Conservation (phyloP, 2,888 invertebrate genomes). For the Aleiodes testaceus region DNA sequence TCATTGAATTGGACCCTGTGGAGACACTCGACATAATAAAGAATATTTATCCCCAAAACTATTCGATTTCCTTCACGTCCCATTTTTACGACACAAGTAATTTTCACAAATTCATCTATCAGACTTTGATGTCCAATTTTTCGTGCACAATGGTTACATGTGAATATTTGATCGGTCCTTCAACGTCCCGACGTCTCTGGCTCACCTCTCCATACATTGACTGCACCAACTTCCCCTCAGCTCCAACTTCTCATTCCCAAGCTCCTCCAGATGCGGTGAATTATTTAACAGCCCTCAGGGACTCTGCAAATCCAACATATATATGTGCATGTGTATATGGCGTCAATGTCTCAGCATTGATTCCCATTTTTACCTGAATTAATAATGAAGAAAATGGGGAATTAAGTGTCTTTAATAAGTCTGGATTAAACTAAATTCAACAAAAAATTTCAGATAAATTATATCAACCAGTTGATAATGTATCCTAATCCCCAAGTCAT, state of each 20-base stretch:
- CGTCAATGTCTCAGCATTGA: constrained; percentile 53
- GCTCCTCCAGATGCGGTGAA: constrained; percentile 69
- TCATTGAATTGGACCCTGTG: constrained; percentile 63
- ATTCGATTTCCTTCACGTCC: constrained; percentile 14
- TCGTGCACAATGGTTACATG: constrained; percentile 59
- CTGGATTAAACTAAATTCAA: too few species aligned
- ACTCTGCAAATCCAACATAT: constrained; percentile 55
- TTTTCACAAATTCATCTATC: background rate
- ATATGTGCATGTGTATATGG: constrained; percentile 51
- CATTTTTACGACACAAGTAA: constrained; percentile 6
- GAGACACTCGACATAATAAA: constrained; percentile 68
- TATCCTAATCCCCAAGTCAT: constrained; percentile 44
- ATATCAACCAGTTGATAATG: background rate
- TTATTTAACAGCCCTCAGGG: constrained; percentile 70
- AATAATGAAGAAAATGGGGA: too few species aligned
- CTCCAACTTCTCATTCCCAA: constrained; percentile 64
- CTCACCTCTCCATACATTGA: constrained; percentile 48
- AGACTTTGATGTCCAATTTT: constrained; percentile 30
- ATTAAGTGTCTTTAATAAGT: too few species aligned
- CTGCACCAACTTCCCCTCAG: constrained; percentile 47
- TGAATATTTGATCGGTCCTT: constrained; percentile 72
- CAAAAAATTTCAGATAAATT: too few species aligned
- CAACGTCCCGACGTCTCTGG: constrained; percentile 59
- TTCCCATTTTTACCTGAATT: too few species aligned
- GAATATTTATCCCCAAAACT: constrained; percentile 59